phyloP scores from a whole-genome alignment of 2,113 vertebrate genomes.

The Andinoacara biseriatus region DNA sequence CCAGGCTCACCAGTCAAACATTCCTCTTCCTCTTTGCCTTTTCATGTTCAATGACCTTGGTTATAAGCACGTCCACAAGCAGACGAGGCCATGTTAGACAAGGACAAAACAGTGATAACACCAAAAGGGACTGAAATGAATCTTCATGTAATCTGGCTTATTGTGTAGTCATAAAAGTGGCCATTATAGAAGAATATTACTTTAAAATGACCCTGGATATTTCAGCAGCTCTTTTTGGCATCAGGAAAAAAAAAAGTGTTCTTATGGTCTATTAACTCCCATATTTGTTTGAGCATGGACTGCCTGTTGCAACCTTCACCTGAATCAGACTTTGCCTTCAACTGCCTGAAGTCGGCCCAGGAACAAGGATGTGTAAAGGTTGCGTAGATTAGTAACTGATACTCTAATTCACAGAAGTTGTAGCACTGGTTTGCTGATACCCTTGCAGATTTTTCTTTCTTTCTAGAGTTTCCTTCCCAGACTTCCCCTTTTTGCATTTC shows the following conservation, averaged over 20 bases:
- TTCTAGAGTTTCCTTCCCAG: neutral
- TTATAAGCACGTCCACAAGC: conserved; percentile 1
- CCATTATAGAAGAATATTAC: neutral
- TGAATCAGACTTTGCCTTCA: conserved; percentile 11
- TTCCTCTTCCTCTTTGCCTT: conserved; percentile 41
- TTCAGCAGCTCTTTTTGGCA: neutral
- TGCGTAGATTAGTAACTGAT: neutral
- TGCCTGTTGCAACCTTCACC: neutral
- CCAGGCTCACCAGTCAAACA: conserved; percentile 51
- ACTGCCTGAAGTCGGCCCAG: neutral
- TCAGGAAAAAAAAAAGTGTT: neutral
- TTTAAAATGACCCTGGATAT: neutral
- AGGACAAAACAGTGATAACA: neutral
- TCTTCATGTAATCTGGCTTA: neutral
- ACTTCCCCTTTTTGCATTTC: neutral
- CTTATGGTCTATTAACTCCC: neutral
- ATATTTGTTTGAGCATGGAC: neutral
- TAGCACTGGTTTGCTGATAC: neutral
- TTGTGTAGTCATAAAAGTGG: neutral
- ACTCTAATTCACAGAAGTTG: neutral
- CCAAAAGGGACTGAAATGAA: neutral
- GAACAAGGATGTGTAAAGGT: conserved; percentile 50
- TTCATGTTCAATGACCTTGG: neutral
- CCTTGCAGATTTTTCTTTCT: neutral
- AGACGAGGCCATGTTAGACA: neutral